phyloP scores from a whole-genome alignment of 1,140 invertebrate genomes.

The Helicoverpa armigera region DNA sequence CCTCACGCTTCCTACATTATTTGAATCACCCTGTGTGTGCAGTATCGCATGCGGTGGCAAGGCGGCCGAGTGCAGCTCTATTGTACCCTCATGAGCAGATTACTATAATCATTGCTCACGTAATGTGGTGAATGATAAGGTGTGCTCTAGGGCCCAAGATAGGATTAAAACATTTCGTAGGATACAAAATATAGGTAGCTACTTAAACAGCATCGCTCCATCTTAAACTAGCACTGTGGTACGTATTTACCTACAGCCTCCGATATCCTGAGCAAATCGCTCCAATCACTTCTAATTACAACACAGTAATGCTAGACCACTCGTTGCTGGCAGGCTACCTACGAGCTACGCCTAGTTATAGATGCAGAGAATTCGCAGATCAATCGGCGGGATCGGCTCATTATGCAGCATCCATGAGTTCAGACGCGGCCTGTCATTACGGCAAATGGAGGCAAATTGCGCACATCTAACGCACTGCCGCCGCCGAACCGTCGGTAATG shows the following conservation, averaged over 20 bases:
- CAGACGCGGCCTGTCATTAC: slow-evolving; percentile 83
- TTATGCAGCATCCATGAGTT: slow-evolving; percentile 78
- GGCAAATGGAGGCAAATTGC: slow-evolving; percentile 85
- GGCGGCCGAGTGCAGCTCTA: slow-evolving; percentile 72
- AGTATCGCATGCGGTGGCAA: slow-evolving; percentile 71
- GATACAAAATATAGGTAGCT: background rate
- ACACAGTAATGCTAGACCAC: slow-evolving; percentile 38
- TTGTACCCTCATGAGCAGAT: slow-evolving; percentile 84
- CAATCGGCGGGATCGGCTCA: slow-evolving; percentile 75
- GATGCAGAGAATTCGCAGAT: slow-evolving; percentile 59
- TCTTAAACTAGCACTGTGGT: background rate
- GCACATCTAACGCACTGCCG: slow-evolving; percentile 82
- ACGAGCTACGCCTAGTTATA: slow-evolving; percentile 31
- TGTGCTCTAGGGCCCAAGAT: slow-evolving; percentile 71
- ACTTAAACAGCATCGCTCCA: slow-evolving; percentile 19
- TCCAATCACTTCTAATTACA: slow-evolving; percentile 51
- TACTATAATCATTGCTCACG: slow-evolving; percentile 85
- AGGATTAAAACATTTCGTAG: too few relatives aligned
- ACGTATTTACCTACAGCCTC: slow-evolving; percentile 29
- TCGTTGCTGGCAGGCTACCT: slow-evolving; percentile 36
- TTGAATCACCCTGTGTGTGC: slow-evolving; percentile 56
- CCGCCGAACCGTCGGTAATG: slow-evolving; percentile 63
- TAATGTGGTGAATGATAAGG: slow-evolving; percentile 86
- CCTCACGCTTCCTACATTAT: background rate
- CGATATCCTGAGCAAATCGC: slow-evolving; percentile 47